Conservation (phyloP, 1,140 invertebrate species). For the Homalodisca vitripennis region DNA sequence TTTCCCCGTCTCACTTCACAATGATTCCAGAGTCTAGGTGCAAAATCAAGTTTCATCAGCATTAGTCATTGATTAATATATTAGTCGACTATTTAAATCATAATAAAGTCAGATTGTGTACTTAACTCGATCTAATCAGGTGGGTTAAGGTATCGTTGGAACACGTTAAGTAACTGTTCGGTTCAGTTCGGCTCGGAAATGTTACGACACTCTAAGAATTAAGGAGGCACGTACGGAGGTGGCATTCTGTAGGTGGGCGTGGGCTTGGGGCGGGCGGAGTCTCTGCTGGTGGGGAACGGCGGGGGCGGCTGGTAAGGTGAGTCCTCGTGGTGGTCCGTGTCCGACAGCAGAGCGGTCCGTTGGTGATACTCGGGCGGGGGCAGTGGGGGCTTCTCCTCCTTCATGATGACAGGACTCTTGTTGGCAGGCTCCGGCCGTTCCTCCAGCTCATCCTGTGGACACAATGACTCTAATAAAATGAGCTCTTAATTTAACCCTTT, state of each 20-base stretch:
- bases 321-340: slow-evolving; percentile 53
- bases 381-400: slow-evolving; percentile 89
- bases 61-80: not conserved
- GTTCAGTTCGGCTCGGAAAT: too few species aligned
- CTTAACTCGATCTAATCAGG: not conserved
- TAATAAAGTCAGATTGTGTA: not conserved
- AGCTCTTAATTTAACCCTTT: too few species aligned
- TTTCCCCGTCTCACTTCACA: too few species aligned
- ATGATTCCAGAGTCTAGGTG: not conserved
- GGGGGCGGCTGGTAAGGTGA: slow-evolving; percentile 75
- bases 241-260: slow-evolving; percentile 87
- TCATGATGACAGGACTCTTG: slow-evolving; percentile 88
- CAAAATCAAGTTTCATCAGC: not conserved
- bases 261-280: slow-evolving; percentile 68
- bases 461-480: too few species aligned
- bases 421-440: slow-evolving; percentile 85
- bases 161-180: too few species aligned
- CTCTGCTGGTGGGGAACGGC: slow-evolving; percentile 69
- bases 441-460: slow-evolving; percentile 85
- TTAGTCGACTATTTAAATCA: not conserved
- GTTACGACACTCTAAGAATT: too few species aligned
- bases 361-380: slow-evolving; percentile 76
- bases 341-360: slow-evolving; percentile 53
- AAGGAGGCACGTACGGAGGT: slow-evolving; percentile 88
- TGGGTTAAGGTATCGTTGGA: not conserved